Evolutionary conservation across 1,140 invertebrate genomes (phyloP).

Genomic region (Cylas formicarius): DNA sequence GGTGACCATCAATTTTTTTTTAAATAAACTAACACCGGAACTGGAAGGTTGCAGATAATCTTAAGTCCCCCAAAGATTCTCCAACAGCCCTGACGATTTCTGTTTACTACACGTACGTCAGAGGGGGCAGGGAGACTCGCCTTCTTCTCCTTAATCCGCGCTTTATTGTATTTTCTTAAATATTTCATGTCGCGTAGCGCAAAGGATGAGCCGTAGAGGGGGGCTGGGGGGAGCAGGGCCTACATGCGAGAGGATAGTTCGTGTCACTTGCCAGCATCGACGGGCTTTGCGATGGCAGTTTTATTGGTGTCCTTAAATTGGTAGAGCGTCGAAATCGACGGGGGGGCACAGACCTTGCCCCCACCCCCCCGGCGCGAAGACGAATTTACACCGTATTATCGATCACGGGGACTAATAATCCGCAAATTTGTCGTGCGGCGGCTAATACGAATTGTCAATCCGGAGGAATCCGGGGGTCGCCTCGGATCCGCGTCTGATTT

Average conservation of each 20-base stretch:
- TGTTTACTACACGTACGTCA: too few species aligned
- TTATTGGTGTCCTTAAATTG: slow-evolving; percentile 42
- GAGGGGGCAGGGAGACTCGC: too few species aligned
- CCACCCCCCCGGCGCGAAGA: slow-evolving; percentile 7
- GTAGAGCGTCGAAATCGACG: too few species aligned
- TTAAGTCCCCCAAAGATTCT: slow-evolving; percentile 1
- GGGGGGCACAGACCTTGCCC: too few species aligned
- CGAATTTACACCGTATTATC: slow-evolving; percentile 39
- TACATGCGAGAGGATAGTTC: slow-evolving; percentile 36
- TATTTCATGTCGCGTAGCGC: slow-evolving; percentile 28
- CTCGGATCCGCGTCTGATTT: slow-evolving; percentile 34
- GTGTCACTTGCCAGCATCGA: slow-evolving; percentile 42
- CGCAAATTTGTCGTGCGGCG: slow-evolving; percentile 38
- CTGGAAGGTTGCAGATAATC: too few species aligned
- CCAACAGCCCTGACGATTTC: not conserved
- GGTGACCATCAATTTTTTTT: too few species aligned
- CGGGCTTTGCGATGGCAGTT: slow-evolving; percentile 42
- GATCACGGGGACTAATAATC: slow-evolving; percentile 40
- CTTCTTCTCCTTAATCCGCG: too few species aligned
- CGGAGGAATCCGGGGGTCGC: slow-evolving; percentile 20
- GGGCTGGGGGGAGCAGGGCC: slow-evolving; percentile 17
- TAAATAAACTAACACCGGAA: too few species aligned
- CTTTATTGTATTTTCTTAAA: slow-evolving; percentile 27
- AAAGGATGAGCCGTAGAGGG: slow-evolving; percentile 8
- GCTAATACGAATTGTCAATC: slow-evolving; percentile 41